A percentile compares a stretch with the other conserved stretches of the same genome.
Evolutionary conservation across 2,888 invertebrate genomes (phyloP).

Genomic region (Artemia sinica): DNA sequence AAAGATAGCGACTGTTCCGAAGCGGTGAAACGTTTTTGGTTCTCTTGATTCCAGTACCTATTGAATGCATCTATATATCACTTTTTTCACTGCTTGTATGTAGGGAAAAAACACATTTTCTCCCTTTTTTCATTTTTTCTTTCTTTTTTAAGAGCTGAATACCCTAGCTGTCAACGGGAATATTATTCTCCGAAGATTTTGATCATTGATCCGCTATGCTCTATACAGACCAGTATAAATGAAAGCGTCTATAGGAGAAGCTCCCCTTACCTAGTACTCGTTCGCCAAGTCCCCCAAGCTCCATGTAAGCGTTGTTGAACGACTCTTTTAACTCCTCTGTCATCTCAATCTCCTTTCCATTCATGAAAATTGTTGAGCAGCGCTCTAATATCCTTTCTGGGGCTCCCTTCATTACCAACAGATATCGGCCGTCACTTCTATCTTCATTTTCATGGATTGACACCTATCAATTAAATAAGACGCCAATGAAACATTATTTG

Average conservation of each 20-base stretch:
- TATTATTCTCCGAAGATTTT: no score
- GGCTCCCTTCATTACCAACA: conserved; percentile 54
- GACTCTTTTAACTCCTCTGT: conserved; percentile 37
- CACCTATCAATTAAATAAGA: conserved; percentile 31
- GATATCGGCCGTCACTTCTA: conserved; percentile 35
- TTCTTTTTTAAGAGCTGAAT: no score
- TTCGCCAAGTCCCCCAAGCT: conserved; percentile 67
- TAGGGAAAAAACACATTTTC: no score
- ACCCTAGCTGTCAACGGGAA: no score
- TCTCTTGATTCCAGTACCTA: no score
- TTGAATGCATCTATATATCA: no score
- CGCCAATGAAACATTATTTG: not conserved
- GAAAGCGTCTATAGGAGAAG: not conserved
- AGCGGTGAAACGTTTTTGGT: no score
- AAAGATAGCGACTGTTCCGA: no score
- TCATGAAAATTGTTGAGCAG: conserved; percentile 41
- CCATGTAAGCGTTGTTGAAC: conserved; percentile 47
- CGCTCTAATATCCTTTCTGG: conserved; percentile 49
- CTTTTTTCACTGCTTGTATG: no score
- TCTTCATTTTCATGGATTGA: conserved; percentile 45
- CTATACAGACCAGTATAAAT: not conserved
- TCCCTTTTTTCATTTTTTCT: not conserved
- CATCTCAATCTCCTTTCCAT: conserved; percentile 38
- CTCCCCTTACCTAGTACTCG: conserved; percentile 44
- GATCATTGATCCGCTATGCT: not conserved